Evolutionary conservation across 2,797 vertebrate genomes (phyloP).

Genomic region (Lemur catta): DNA sequence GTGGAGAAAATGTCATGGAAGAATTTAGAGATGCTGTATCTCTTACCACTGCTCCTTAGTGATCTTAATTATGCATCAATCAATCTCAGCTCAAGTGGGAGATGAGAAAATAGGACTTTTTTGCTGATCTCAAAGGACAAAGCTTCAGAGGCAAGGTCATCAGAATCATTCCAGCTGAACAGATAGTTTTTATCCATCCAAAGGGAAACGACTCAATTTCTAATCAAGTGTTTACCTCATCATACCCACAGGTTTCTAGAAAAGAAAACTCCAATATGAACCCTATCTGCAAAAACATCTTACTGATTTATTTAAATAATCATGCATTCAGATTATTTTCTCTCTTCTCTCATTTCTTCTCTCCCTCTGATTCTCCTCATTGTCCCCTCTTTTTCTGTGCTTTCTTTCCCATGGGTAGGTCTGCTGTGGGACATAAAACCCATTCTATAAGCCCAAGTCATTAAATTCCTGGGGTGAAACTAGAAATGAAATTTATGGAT

Average conservation of each 20-base stretch:
- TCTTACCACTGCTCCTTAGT: conserved; percentile 73
- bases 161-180: conserved; percentile 36
- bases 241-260: not conserved
- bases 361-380: not conserved
- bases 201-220: conserved; percentile 61
- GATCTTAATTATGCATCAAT: conserved; percentile 81
- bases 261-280: not conserved
- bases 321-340: not conserved
- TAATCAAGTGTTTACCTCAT: conserved; percentile 12
- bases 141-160: conserved; percentile 62
- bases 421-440: not conserved
- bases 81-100: conserved; percentile 69
- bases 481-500: conserved; percentile 29
- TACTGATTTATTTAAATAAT: not conserved
- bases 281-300: conserved; percentile 7
- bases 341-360: not conserved
- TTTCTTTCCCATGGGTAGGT: not conserved
- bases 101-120: conserved; percentile 61
- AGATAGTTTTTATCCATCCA: conserved; percentile 46
- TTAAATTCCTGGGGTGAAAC: not conserved
- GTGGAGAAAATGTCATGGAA: conserved; percentile 67
- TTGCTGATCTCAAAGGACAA: conserved; percentile 74
- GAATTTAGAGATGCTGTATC: conserved; percentile 58
- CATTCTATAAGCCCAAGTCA: not conserved
- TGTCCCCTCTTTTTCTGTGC: not conserved